These are phyloP conservation scores for Ctenopoma kingsleyae DNA, from an alignment of 2,797 vertebrate species.

Conservation along the genomic window DNA sequence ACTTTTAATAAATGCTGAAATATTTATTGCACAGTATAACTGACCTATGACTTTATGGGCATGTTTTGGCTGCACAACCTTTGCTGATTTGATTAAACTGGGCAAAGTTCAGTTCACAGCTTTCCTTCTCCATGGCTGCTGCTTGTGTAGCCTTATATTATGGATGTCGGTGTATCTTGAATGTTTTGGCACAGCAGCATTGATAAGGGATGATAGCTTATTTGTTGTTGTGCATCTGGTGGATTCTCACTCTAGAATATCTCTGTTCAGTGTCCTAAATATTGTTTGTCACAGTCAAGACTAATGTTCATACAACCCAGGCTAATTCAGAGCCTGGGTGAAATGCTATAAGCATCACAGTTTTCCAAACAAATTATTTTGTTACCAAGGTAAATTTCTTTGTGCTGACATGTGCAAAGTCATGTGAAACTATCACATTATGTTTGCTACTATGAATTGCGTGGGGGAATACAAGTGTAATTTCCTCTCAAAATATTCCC, in stretches of 20 bases:
- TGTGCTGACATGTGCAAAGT: neutral
- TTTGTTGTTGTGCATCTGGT: constrained; percentile 7
- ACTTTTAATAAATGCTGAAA: neutral
- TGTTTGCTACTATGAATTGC: neutral
- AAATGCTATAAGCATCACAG: no score
- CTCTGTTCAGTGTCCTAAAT: neutral
- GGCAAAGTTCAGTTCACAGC: neutral
- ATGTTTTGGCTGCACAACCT: neutral
- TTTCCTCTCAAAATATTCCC: neutral
- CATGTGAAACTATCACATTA: neutral
- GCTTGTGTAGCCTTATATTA: neutral
- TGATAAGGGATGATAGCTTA: neutral
- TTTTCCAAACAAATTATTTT: neutral
- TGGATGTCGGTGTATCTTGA: neutral
- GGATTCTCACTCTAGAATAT: neutral
- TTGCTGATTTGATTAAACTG: neutral
- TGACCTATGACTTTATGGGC: constrained; percentile 3
- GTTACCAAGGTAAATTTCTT: neutral
- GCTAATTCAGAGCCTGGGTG: neutral
- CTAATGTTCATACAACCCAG: neutral
- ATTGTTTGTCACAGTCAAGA: neutral
- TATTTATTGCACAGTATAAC: constrained; percentile 2
- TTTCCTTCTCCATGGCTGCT: neutral
- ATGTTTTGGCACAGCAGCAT: neutral
- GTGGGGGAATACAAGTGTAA: neutral